These are phyloP conservation scores for Scaptomyza pallida DNA, from an alignment of 1,140 invertebrate species.

Conservation along the genomic window DNA sequence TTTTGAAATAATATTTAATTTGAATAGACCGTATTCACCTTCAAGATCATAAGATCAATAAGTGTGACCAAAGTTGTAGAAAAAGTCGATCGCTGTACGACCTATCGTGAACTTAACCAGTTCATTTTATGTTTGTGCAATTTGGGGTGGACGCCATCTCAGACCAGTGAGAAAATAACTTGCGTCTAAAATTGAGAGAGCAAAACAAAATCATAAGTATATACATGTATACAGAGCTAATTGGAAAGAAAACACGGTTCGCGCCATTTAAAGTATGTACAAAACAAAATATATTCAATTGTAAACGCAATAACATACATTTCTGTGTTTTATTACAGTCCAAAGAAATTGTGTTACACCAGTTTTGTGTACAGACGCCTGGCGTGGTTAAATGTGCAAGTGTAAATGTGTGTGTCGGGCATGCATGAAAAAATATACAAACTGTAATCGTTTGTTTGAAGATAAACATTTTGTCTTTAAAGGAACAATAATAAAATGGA, in stretches of 20 bases:
- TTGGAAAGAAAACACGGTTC: constrained; percentile 38
- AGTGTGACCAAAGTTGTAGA: neutral
- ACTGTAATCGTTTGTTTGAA: constrained; percentile 22
- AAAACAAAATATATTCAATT: constrained; percentile 19
- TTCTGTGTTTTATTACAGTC: constrained; percentile 1
- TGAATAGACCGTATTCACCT: too few relatives aligned
- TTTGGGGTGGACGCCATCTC: constrained; percentile 5
- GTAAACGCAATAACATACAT: neutral
- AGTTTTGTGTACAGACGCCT: constrained; percentile 21
- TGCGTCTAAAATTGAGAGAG: constrained; percentile 36
- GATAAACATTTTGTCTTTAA: constrained; percentile 3
- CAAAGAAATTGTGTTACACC: neutral
- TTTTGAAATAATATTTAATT: too few relatives aligned
- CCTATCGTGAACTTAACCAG: neutral
- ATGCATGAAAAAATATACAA: constrained; percentile 29
- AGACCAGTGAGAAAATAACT: constrained; percentile 31
- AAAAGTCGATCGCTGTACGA: constrained; percentile 1
- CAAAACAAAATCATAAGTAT: constrained; percentile 50
- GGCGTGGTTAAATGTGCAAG: constrained; percentile 8
- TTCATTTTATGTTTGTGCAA: constrained; percentile 8
- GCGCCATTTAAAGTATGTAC: constrained; percentile 24
- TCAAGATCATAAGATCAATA: too few relatives aligned
- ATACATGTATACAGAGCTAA: constrained; percentile 37
- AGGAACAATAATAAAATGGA: constrained; percentile 32
- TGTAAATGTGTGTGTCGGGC: constrained; percentile 1